Conservation (phyloP, 2,797 vertebrate species). For the Sphaeramia orbicularis region DNA sequence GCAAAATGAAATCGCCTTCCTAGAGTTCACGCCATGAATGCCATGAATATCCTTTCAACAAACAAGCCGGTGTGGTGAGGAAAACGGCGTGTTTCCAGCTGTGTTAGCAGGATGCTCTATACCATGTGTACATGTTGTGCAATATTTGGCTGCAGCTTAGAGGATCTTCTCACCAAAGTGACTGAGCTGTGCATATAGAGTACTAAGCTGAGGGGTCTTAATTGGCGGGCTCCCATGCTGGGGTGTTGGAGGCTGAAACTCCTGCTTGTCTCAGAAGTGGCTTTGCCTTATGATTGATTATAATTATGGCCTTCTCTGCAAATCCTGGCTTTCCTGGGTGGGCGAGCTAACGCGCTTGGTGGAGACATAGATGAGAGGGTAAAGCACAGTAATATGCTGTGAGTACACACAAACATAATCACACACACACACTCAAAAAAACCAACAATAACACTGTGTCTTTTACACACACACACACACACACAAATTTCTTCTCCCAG, state of each 20-base stretch:
- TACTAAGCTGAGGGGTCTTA: conserved; percentile 44
- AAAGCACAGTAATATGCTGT: conserved; percentile 39
- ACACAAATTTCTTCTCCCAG: conserved; percentile 19
- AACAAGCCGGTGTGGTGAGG: conserved; percentile 26
- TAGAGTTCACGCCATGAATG: not conserved
- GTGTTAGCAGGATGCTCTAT: conserved; percentile 11
- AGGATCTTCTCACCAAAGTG: conserved; percentile 18
- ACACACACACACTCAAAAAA: not conserved
- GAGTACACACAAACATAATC: conserved; percentile 29
- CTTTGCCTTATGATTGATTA: conserved; percentile 64
- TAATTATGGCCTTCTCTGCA: conserved; percentile 62
- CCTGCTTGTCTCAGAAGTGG: conserved; percentile 50
- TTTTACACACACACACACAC: not conserved
- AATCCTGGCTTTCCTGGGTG: conserved; percentile 63
- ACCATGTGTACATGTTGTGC: conserved; percentile 10
- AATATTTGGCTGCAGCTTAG: conserved; percentile 33
- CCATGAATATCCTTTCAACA: conserved; percentile 23
- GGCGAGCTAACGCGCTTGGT: conserved; percentile 39
- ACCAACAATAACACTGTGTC: not conserved
- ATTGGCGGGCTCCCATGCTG: conserved; percentile 52
- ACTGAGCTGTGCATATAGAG: conserved; percentile 10
- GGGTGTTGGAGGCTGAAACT: conserved; percentile 41
- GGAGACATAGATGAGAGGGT: conserved; percentile 52
- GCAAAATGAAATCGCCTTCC: not conserved
- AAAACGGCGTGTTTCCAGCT: conserved; percentile 29